These are phyloP conservation scores for Danio tinwini DNA, from an alignment of 2,797 vertebrate genomes.

Conservation along the genomic window DNA sequence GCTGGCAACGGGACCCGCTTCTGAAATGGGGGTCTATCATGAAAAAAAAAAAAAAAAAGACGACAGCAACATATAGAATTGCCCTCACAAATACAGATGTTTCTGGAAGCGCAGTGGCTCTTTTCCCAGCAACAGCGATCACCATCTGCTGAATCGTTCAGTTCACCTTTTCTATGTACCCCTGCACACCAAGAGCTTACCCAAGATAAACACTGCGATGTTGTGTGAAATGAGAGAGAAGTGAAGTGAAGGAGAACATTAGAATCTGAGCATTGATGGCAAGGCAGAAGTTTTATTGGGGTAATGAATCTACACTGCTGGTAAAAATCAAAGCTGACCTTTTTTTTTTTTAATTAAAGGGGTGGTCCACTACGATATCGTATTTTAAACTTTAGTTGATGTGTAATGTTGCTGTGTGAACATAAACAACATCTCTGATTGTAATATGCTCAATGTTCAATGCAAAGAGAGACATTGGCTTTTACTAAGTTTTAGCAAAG, in stretches of 20 bases:
- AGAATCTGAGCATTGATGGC: neutral
- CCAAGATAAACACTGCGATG: slow-evolving; percentile 29
- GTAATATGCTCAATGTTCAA: too few species aligned
- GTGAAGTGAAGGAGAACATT: slow-evolving; percentile 24
- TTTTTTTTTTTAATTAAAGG: neutral
- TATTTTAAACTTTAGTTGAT: too few species aligned
- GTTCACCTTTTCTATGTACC: slow-evolving; percentile 57
- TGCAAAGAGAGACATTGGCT: too few species aligned
- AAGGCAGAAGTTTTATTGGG: neutral
- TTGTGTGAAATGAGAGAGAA: slow-evolving; percentile 39
- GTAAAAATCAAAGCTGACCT: neutral
- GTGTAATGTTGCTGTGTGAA: too few species aligned
- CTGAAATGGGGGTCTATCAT: slow-evolving; percentile 59
- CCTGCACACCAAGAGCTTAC: slow-evolving; percentile 26
- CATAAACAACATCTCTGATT: too few species aligned
- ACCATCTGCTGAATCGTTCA: slow-evolving; percentile 65
- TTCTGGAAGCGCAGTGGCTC: slow-evolving; percentile 58
- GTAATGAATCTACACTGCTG: neutral
- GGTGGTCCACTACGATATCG: too few species aligned
- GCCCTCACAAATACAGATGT: slow-evolving; percentile 73
- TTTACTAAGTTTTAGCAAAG: too few species aligned
- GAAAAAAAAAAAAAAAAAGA: slow-evolving; percentile 51
- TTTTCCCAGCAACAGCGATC: slow-evolving; percentile 63
- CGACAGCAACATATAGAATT: slow-evolving; percentile 57
- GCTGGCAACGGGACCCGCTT: slow-evolving; percentile 59